phyloP scores from a whole-genome alignment of 1,140 invertebrate genomes.

The Cheumatopsyche charites region DNA sequence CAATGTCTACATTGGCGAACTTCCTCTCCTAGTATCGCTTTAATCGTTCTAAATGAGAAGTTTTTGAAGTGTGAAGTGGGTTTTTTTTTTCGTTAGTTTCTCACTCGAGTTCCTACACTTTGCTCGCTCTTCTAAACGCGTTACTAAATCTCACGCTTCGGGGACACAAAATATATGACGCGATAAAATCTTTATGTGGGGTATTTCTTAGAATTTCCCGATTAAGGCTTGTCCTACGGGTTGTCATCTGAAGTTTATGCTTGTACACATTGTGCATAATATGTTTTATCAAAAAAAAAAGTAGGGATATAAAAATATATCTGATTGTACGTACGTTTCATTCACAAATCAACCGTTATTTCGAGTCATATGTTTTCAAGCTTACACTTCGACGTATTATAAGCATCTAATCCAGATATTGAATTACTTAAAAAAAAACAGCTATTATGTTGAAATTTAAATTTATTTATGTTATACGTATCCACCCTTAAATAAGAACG shows the following conservation, averaged over 20 bases:
- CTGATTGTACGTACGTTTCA: too few relatives aligned
- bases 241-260: too few relatives aligned
- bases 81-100: background rate
- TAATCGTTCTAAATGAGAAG: background rate
- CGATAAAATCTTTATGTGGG: conserved; percentile 25
- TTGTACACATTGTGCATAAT: conserved; percentile 3
- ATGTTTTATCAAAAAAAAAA: too few relatives aligned
- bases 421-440: too few relatives aligned
- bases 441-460: too few relatives aligned
- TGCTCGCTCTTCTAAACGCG: conserved; percentile 2
- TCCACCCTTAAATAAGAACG: background rate
- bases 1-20: too few relatives aligned
- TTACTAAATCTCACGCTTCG: conserved; percentile 11
- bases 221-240: conserved; percentile 3
- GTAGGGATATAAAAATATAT: too few relatives aligned
- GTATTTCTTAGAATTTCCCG: conserved; percentile 14
- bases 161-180: background rate
- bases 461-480: too few relatives aligned
- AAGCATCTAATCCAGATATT: too few relatives aligned
- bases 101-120: background rate
- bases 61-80: background rate
- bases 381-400: too few relatives aligned
- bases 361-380: too few relatives aligned
- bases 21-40: background rate
- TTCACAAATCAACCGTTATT: too few relatives aligned